phyloP scores from a whole-genome alignment of 92 coral and sea anemone species.

The Micromussa lordhowensis region DNA sequence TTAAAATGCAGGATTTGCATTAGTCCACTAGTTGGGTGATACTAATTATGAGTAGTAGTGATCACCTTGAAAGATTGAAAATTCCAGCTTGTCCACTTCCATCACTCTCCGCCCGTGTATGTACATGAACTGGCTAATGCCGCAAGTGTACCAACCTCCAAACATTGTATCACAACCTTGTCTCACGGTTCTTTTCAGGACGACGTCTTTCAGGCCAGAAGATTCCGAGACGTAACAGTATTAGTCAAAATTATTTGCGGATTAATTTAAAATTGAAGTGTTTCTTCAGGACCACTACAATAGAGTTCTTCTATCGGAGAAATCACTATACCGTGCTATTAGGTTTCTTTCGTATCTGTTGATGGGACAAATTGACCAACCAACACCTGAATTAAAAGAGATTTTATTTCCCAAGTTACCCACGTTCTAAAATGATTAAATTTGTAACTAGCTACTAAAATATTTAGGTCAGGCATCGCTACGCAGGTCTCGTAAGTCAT shows the following conservation, averaged over 20 bases:
- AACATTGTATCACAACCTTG: neutral
- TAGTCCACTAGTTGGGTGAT: too few relatives aligned
- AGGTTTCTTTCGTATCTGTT: too few relatives aligned
- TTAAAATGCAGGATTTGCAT: too few relatives aligned
- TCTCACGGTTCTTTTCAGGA: too few relatives aligned
- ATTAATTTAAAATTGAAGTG: too few relatives aligned
- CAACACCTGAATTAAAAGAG: neutral
- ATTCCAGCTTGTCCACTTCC: neutral
- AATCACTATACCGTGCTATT: neutral
- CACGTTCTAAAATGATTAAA: neutral
- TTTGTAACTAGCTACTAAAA: too few relatives aligned
- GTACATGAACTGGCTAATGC: neutral
- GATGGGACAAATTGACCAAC: neutral
- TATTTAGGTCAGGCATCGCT: too few relatives aligned
- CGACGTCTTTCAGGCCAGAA: too few relatives aligned
- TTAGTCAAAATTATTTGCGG: too few relatives aligned
- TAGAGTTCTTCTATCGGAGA: neutral
- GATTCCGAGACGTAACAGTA: too few relatives aligned
- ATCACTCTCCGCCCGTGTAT: neutral
- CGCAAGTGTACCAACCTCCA: neutral
- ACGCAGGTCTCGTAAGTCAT: neutral
- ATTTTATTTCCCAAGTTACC: neutral
- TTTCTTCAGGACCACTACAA: too few relatives aligned
- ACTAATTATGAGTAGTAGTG: neutral
- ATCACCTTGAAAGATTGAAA: neutral